phyloP scores from a whole-genome alignment of 2,113 vertebrate genomes.

The Cynopterus brachyotis region DNA sequence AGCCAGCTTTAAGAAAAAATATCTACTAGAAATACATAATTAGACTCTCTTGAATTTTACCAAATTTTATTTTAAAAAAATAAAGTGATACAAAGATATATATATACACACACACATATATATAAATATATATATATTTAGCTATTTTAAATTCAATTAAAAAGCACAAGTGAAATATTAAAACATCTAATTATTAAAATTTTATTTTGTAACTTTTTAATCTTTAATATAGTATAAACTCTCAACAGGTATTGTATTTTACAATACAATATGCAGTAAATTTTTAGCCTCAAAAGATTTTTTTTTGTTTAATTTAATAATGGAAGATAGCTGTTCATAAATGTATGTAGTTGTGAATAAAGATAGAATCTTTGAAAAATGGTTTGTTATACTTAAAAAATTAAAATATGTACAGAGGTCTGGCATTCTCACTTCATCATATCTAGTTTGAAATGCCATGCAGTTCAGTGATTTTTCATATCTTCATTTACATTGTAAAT shows the following conservation, averaged over 20 bases:
- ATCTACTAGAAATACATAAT: background rate
- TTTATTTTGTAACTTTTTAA: background rate
- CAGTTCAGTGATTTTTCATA: background rate
- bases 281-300: background rate
- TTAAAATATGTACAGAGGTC: background rate
- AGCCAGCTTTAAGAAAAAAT: background rate
- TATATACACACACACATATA: too few species aligned
- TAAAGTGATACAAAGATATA: background rate
- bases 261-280: background rate
- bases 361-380: background rate
- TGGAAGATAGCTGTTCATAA: background rate
- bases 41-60: background rate
- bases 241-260: background rate
- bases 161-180: background rate
- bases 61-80: constrained; percentile 20
- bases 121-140: background rate
- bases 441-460: background rate
- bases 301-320: constrained; percentile 15
- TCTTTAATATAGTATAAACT: constrained; percentile 10
- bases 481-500: background rate
- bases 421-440: background rate
- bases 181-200: background rate
- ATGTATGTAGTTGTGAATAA: background rate
- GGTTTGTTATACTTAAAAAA: background rate
- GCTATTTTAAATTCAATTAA: background rate